Evolutionary conservation across 2,888 invertebrate genomes (phyloP).

Genomic region (Spodoptera exigua): DNA sequence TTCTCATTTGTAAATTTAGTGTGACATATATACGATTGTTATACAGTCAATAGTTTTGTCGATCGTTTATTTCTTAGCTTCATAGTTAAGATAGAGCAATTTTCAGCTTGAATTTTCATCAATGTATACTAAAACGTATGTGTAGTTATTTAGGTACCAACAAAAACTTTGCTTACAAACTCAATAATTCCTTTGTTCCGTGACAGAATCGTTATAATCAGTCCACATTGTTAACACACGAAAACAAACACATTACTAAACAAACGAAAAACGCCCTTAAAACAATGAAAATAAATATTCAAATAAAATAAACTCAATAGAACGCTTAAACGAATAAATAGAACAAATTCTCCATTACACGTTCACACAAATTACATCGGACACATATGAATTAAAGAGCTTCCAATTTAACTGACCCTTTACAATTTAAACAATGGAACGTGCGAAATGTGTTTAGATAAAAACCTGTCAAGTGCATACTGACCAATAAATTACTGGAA

Average conservation of each 20-base stretch:
- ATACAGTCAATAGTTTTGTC: too few species aligned
- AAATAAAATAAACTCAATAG: constrained; percentile 26
- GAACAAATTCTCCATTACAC: constrained; percentile 59
- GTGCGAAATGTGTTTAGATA: constrained; percentile 26
- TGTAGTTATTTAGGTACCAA: too few species aligned
- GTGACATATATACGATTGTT: too few species aligned
- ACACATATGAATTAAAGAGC: constrained; percentile 54
- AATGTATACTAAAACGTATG: too few species aligned
- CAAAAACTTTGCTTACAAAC: too few species aligned
- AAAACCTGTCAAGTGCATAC: constrained; percentile 17
- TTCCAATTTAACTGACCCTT: constrained; percentile 55
- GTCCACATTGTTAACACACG: not conserved
- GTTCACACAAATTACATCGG: constrained; percentile 62
- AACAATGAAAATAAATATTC: constrained; percentile 5
- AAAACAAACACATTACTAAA: not conserved
- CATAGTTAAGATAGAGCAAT: too few species aligned
- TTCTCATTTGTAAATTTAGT: too few species aligned
- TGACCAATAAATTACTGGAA: not conserved
- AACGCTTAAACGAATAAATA: constrained; percentile 35
- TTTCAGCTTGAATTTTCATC: too few species aligned
- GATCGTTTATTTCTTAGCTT: too few species aligned
- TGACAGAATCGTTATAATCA: constrained; percentile 4
- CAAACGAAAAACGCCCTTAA: not conserved
- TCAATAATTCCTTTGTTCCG: too few species aligned
- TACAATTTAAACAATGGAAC: constrained; percentile 39